Base-by-base conservation (phyloP, 2,797 vertebrate genomes). In the Pseudotriccus pelzelni region DNA sequence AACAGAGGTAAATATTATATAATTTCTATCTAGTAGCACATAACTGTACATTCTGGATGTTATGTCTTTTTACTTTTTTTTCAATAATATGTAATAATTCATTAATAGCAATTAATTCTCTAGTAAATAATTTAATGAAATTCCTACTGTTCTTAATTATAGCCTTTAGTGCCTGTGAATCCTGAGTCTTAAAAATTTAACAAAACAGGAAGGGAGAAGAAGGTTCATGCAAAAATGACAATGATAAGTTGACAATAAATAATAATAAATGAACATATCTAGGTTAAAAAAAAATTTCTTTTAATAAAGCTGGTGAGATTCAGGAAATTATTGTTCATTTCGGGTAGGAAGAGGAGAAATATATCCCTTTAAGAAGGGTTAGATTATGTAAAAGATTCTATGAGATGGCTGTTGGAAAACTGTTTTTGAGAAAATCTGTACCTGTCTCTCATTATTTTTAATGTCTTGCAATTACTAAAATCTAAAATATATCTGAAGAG, bases 281-380 rank as follows among this genome's bases (percentile, higher is more conserved):
- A 32, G 7, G 1, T 8, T 44, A 25, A 75, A 78, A 74, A 60
- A 39, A 14, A 75, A n/a, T 20, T 4, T 63, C 77, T 78, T 34
- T 24, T 4, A 90, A 75, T 56, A 68, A 85, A 78, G 14, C 0
- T 3, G 19, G 3, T 34, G 8, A 60, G 7, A 74, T 68, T 62
- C 27, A 73, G 23, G 43, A 84, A 81, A 69, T 0, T 7, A 3
- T 41, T 74, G 7, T 21, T 43, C 6, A 6, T 64, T 55, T 68
- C 34, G 5, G 17, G 36, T 15, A 74, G 20, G 7, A 72, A 84
- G 15, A 59, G 46, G 37, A 73, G 13, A 79, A 90, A 76, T 69
- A 53, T 11, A n/a, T 3, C 2, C 0, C 2, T 84, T 79, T 73
- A 73, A 56, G 21, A n/a, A 4, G 2, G 0, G 0, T 3, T 77